Conservation (phyloP, 2,113 vertebrate species). For the Siniperca knerii region DNA sequence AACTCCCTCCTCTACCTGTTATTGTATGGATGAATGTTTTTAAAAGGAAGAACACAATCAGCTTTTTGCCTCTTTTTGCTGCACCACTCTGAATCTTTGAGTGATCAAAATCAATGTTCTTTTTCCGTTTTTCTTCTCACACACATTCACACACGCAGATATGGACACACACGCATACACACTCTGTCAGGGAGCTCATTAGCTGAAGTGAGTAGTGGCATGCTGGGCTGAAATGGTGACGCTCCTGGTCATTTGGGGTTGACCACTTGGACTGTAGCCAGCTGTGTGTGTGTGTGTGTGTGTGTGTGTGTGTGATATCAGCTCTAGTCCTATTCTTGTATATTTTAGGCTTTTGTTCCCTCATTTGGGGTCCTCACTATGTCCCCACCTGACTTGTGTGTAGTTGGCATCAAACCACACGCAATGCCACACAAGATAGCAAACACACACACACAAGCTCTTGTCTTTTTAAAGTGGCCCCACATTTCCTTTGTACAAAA, state of each 20-base stretch:
- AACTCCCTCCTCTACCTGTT: slow-evolving; percentile 19
- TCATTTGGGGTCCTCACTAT: slow-evolving; percentile 18
- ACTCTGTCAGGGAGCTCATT: slow-evolving; percentile 49
- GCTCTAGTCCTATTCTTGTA: neutral
- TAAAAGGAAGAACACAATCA: slow-evolving; percentile 11
- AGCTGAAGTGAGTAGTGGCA: slow-evolving; percentile 45
- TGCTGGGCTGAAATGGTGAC: slow-evolving; percentile 17
- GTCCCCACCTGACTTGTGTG: slow-evolving; percentile 28
- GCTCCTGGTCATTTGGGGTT: slow-evolving; percentile 50
- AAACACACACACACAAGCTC: neutral
- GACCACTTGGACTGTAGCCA: slow-evolving; percentile 41
- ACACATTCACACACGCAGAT: neutral
- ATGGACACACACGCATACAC: neutral
- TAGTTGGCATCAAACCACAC: slow-evolving; percentile 38
- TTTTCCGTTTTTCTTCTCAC: neutral
- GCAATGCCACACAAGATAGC: neutral
- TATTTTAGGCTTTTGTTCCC: slow-evolving; percentile 20
- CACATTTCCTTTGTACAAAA: slow-evolving; percentile 9
- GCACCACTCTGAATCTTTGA: slow-evolving; percentile 1
- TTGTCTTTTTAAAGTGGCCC: neutral
- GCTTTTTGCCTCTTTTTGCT: neutral
- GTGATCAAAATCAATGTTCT: neutral
- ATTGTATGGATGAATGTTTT: slow-evolving; percentile 47
- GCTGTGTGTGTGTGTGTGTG: slow-evolving; percentile 14
- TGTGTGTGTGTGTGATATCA: slow-evolving; percentile 12